Percentiles rank a stretch among this genome's conserved stretches.
Evolutionary conservation across 2,888 invertebrate genomes (phyloP).

Genomic region (Tinea pellionella): DNA sequence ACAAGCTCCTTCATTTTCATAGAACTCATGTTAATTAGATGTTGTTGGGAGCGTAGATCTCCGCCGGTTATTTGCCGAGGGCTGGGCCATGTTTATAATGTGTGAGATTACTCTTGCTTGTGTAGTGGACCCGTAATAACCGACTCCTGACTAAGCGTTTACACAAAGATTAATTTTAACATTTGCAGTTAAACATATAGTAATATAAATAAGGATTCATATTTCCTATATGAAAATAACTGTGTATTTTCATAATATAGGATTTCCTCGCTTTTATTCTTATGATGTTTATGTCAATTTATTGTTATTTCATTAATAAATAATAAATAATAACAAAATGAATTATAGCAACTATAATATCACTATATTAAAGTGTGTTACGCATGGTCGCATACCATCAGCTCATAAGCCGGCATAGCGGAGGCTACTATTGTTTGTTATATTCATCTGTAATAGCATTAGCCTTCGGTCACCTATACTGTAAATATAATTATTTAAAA

Average conservation of each 20-base stretch:
- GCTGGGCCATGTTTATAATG: constrained; percentile 34
- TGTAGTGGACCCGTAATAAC: constrained; percentile 32
- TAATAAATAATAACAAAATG: too few species aligned
- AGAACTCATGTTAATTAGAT: constrained; percentile 15
- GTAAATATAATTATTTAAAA: too few species aligned
- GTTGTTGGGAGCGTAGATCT: constrained; percentile 8
- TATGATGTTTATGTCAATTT: too few species aligned
- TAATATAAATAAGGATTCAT: background rate
- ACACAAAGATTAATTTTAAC: constrained; percentile 27
- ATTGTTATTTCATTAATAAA: too few species aligned
- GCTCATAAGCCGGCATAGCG: too few species aligned
- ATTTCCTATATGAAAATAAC: background rate
- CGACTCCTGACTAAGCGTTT: constrained; percentile 31
- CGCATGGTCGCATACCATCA: too few species aligned
- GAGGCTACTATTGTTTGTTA: too few species aligned
- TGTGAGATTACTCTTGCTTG: constrained; percentile 35
- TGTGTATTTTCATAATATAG: background rate
- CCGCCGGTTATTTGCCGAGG: constrained; percentile 11
- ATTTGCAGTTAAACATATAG: constrained; percentile 1
- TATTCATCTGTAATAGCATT: too few species aligned
- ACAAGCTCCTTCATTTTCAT: background rate
- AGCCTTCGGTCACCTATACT: too few species aligned
- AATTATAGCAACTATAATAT: too few species aligned
- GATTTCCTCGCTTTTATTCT: background rate
- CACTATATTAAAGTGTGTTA: too few species aligned